A percentile compares a stretch with the other conserved stretches of the same genome.
Evolutionary conservation across 2,888 invertebrate species (phyloP).

Genomic region (Phlogophora meticulosa): DNA sequence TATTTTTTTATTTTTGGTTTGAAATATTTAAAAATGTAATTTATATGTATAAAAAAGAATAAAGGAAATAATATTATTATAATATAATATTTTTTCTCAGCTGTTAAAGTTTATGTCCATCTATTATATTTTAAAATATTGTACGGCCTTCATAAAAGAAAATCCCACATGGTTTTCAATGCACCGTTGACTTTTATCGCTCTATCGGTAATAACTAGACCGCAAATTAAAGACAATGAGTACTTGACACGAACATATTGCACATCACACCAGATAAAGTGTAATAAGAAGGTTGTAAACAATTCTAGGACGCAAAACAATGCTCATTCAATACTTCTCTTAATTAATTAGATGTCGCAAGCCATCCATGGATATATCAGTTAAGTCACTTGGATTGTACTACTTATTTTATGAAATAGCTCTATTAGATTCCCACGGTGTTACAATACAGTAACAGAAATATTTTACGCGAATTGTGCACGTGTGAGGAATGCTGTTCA

Average conservation of each 20-base stretch:
- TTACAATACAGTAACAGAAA: conserved; percentile 46
- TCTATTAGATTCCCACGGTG: conserved; percentile 58
- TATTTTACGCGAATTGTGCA: conserved; percentile 51
- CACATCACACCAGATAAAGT: conserved; percentile 59
- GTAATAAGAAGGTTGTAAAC: conserved; percentile 60
- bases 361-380: conserved; percentile 39
- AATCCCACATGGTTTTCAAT: conserved; percentile 60
- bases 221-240: conserved; percentile 71
- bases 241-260: conserved; percentile 60
- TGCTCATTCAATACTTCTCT: conserved; percentile 69
- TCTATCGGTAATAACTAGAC: conserved; percentile 72
- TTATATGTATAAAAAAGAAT: too few species aligned
- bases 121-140: too few species aligned
- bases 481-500: conserved; percentile 45
- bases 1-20: too few species aligned
- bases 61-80: too few species aligned
- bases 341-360: conserved; percentile 68
- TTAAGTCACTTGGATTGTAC: conserved; percentile 45
- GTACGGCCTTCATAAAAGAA: too few species aligned
- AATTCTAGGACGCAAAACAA: conserved; percentile 68
- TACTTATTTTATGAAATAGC: conserved; percentile 52
- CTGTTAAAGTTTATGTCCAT: too few species aligned
- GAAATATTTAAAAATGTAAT: too few species aligned
- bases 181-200: conserved; percentile 62
- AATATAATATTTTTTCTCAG: too few species aligned